Percentiles rank a stretch among this genome's conserved stretches.
Conservation (phyloP, 2,113 vertebrate species). For the Acanthisitta chloris region DNA sequence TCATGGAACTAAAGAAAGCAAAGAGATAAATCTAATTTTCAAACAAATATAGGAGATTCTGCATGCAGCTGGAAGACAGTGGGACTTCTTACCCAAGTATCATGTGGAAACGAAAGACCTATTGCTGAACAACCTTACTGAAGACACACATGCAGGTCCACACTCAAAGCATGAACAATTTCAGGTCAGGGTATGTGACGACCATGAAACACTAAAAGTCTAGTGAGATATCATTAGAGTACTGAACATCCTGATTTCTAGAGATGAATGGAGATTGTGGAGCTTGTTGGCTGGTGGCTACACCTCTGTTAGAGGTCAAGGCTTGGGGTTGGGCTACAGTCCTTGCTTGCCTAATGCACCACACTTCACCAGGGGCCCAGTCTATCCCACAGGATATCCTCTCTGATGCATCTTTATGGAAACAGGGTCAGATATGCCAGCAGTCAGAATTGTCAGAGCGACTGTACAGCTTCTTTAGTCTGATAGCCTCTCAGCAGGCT, state of each 20-base stretch:
- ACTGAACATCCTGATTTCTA: background rate
- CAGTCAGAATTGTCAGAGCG: background rate
- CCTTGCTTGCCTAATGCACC: background rate
- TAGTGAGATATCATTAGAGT: background rate
- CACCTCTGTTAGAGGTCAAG: background rate
- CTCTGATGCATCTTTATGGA: background rate
- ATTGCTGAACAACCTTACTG: background rate
- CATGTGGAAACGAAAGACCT: background rate
- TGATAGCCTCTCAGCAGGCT: background rate
- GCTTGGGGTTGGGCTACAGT: background rate
- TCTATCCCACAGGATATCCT: background rate
- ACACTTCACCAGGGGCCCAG: background rate
- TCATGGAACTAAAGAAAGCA: background rate
- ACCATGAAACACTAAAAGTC: background rate
- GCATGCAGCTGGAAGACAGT: background rate
- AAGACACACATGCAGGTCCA: background rate
- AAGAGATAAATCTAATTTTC: background rate
- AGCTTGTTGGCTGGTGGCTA: background rate
- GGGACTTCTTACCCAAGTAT: background rate
- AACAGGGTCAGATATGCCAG: background rate
- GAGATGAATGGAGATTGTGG: background rate
- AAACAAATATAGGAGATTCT: background rate
- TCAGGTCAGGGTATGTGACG: background rate
- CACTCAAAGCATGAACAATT: background rate
- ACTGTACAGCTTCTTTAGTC: background rate